Evolutionary conservation across 2,113 vertebrate species (phyloP).

Genomic region (Urocynchramus pylzowi): DNA sequence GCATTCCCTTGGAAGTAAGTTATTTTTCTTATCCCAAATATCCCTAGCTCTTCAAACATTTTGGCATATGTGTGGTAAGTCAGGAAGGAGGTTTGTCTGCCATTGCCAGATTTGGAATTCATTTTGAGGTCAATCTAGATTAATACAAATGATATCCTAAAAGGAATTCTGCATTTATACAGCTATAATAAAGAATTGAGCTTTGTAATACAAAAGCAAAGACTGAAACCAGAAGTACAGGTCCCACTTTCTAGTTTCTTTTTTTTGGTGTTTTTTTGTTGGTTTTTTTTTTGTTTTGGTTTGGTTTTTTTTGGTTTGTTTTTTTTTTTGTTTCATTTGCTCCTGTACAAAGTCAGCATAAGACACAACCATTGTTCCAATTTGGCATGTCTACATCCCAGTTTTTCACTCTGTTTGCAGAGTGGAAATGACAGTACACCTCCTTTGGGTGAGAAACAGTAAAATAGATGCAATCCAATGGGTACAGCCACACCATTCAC

Average conservation of each 20-base stretch:
- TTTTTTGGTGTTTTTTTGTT: too few species aligned
- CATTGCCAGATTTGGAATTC: neutral
- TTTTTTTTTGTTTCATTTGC: neutral
- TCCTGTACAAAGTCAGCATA: neutral
- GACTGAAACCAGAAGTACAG: neutral
- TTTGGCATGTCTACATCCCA: neutral
- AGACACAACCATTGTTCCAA: neutral
- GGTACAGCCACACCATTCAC: neutral
- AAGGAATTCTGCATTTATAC: neutral
- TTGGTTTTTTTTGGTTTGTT: too few species aligned
- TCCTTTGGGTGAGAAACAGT: neutral
- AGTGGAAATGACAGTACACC: neutral
- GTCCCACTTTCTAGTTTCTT: neutral
- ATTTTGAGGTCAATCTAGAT: neutral
- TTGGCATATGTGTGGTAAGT: neutral
- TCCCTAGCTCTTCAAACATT: neutral
- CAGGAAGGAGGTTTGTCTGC: neutral
- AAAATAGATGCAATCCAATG: accelerated
- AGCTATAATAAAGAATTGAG: neutral
- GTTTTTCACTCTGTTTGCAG: neutral
- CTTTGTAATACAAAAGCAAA: neutral
- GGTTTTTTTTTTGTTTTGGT: neutral
- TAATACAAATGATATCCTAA: neutral
- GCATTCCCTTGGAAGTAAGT: neutral
- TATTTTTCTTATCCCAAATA: neutral